These are phyloP conservation scores for Hydraecia micacea DNA, from an alignment of 2,888 invertebrate species.

Conservation along the genomic window DNA sequence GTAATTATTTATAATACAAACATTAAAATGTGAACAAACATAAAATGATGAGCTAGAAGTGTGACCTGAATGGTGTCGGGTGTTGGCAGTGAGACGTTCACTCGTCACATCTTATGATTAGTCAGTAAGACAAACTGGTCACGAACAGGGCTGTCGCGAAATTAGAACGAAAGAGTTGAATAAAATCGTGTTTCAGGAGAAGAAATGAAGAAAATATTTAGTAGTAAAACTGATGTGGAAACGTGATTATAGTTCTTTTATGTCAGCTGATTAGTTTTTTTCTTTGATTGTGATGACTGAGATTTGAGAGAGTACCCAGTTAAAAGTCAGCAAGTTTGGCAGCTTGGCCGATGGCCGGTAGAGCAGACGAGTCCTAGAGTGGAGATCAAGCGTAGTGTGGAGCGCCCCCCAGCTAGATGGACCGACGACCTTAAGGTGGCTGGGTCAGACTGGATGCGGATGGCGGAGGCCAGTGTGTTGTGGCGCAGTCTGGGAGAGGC, in stretches of 20 bases:
- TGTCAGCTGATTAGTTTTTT: not conserved
- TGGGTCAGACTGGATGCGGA: no score
- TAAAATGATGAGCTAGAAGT: conserved; percentile 44
- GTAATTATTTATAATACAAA: conserved; percentile 18
- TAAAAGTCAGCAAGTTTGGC: not conserved
- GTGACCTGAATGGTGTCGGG: conserved; percentile 66
- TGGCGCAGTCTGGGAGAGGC: no score
- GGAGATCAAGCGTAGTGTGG: no score
- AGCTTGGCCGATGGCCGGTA: no score
- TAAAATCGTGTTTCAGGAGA: not conserved
- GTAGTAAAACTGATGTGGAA: not conserved
- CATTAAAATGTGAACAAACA: conserved; percentile 22
- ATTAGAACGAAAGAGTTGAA: not conserved
- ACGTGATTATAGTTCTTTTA: not conserved
- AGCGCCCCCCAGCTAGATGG: no score
- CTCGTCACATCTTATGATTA: conserved; percentile 79
- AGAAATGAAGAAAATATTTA: not conserved
- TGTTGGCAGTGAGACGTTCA: conserved; percentile 72
- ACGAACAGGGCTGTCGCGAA: conserved; percentile 69
- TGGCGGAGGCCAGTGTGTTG: no score
- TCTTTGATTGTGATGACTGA: not conserved
- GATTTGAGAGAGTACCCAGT: not conserved
- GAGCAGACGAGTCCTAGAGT: no score
- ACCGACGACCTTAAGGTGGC: no score
- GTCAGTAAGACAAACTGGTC: conserved; percentile 73